Conservation (phyloP, 2,888 invertebrate species). For the Limnephilus rhombicus region DNA sequence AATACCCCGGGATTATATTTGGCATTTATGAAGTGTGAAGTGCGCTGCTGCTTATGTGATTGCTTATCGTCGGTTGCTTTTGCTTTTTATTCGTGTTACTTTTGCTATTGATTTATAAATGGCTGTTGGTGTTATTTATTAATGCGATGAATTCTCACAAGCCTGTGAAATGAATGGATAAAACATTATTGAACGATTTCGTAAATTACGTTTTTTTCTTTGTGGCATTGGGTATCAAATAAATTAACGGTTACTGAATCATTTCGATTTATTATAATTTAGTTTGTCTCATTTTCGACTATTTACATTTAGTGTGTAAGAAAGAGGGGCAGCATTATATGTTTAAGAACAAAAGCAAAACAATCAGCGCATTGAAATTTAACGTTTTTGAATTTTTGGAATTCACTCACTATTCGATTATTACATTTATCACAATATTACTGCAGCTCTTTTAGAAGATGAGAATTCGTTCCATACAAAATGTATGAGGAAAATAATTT, state of each 20-base stretch:
- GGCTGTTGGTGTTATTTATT: background rate
- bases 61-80: background rate
- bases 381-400: no score
- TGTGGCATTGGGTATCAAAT: background rate
- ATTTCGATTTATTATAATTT: no score
- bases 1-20: conserved; percentile 31
- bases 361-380: no score
- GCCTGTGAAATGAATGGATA: background rate
- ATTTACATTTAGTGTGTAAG: no score
- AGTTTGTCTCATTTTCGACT: no score
- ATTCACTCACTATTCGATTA: no score
- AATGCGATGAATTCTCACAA: background rate
- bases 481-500: no score
- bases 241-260: background rate
- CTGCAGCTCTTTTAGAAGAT: no score
- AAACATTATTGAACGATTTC: background rate
- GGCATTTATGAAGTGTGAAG: conserved; percentile 38
- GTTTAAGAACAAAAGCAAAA: no score
- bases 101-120: background rate
- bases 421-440: no score
- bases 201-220: background rate
- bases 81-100: background rate
- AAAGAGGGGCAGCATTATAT: no score
- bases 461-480: no score
- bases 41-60: conserved; percentile 1